Base-by-base conservation (phyloP, 1,140 invertebrate species). In the Portunus trituberculatus region DNA sequence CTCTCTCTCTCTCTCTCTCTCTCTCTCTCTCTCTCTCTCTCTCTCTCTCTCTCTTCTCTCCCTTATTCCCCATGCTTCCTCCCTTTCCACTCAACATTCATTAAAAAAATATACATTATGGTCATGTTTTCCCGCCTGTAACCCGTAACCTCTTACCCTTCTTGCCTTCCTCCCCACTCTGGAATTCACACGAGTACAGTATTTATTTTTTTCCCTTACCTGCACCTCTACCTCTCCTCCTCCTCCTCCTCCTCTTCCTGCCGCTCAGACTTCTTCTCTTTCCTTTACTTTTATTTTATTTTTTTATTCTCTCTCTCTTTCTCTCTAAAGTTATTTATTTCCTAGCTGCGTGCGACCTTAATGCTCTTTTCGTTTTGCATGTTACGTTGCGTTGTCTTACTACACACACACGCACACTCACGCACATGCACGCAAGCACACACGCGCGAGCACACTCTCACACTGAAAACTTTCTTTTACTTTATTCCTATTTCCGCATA, bases 51-150 rank as follows among this genome's bases (percentile, higher is more conserved):
- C 20, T 25, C 59, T 14, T 76, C 10, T 3, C 6, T 76, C 67
- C 67, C 67, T 76, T n/a, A n/a, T n/a, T n/a, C 25, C 25, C 52
- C 16, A 59, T 59, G 52, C 52, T 59, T 59, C 52, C 52, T 59
- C 52, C 16, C 52, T 59, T 59, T 25, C 67, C 20, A 76, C 67
- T 76, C 67, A 76, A 25, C n/a, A 76, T 76, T 76, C 67, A 76
- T 76, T 76, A 76, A 76, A 76, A 76, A 76, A 76, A n/a, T 76
- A 76, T 76, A 76, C 67, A 76, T 76, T 76, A 76, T n/a, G 20
- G 67, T 25, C 67, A 76, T n/a, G 25, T 76, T 76, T 76, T 76
- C 67, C 20, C 25, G 67, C 67, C n/a, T n/a, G 67, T n/a, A 76
- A 76, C 67, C 67, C 67, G 20, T 76, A 76, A 76, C n/a, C 67